These are phyloP conservation scores for Ctenicera cuprea DNA, from an alignment of 2,888 invertebrate species.

Conservation along the genomic window DNA sequence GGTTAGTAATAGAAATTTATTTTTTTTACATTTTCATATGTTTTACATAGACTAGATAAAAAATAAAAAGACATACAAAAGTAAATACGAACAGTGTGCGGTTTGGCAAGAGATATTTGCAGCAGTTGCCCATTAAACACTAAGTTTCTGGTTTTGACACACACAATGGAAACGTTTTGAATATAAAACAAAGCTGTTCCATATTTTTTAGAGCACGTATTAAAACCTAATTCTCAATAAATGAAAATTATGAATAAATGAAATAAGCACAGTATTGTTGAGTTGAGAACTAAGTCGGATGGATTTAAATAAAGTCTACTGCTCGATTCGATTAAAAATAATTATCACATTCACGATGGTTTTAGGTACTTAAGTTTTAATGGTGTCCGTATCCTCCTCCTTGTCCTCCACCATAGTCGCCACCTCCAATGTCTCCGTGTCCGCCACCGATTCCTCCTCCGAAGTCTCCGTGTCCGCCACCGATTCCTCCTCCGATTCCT, in stretches of 20 bases:
- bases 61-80: constrained; percentile 13
- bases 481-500: constrained; percentile 19
- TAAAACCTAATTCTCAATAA: not conserved
- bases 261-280: not conserved
- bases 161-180: not conserved
- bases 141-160: constrained; percentile 26
- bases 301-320: not conserved
- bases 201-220: not conserved
- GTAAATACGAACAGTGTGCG: not conserved
- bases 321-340: not conserved
- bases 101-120: not conserved
- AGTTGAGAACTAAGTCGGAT: not conserved
- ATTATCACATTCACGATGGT: not conserved
- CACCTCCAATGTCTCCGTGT: constrained; percentile 24
- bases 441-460: constrained; percentile 29
- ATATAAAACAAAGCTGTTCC: not conserved
- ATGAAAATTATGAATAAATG: not conserved
- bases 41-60: constrained; percentile 9
- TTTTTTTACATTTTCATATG: constrained; percentile 4
- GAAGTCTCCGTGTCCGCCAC: not conserved
- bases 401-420: not conserved
- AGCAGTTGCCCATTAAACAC: constrained; percentile 18
- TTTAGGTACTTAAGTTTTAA: not conserved
- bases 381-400: not conserved
- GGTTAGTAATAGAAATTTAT: constrained; percentile 1